These are phyloP conservation scores for Strigops habroptila DNA, from an alignment of 2,113 vertebrate genomes.

Conservation along the genomic window DNA sequence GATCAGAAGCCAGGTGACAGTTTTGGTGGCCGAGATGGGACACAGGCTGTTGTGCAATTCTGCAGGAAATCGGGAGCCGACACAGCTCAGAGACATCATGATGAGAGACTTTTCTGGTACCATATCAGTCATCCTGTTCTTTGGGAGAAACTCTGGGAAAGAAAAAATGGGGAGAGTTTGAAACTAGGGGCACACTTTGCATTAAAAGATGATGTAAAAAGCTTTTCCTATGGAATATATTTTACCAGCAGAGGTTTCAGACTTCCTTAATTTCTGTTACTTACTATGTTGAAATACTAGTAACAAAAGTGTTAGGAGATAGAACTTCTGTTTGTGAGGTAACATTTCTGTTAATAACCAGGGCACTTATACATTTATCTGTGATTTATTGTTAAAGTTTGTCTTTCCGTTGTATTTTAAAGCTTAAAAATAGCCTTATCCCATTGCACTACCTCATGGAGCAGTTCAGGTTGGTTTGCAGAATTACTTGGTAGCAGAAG, in stretches of 20 bases:
- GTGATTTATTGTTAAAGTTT: not conserved
- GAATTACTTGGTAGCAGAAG: not conserved
- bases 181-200: not conserved
- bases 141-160: not conserved
- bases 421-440: not conserved
- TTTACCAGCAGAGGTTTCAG: not conserved
- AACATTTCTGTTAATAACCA: not conserved
- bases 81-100: fast-evolving
- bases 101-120: not conserved
- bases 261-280: not conserved
- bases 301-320: not conserved
- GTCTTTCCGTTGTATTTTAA: not conserved
- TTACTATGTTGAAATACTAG: fast-evolving
- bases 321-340: not conserved
- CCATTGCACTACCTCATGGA: not conserved
- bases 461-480: not conserved
- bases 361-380: not conserved
- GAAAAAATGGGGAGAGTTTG: not conserved
- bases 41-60: not conserved
- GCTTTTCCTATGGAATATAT: not conserved
- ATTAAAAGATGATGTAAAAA: not conserved
- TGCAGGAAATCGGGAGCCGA: not conserved
- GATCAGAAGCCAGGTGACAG: not conserved
- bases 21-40: not conserved
- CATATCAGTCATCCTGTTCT: fast-evolving